Percentiles rank a stretch among this genome's conserved stretches.
phyloP scores from a whole-genome alignment of 64 coral and sea anemone species.

The Actinia equina region DNA sequence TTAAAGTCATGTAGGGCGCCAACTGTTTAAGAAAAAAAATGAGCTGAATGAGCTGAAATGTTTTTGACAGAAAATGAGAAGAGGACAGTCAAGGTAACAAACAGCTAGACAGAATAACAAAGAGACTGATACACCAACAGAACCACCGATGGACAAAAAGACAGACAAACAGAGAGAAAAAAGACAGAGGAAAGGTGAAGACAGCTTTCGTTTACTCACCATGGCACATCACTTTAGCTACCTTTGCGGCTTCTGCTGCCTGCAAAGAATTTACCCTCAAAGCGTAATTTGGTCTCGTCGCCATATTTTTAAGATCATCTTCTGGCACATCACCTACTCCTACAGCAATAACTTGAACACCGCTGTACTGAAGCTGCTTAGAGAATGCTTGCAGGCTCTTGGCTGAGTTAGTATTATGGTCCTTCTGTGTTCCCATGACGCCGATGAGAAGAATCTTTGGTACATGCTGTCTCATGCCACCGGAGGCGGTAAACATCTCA shows the following conservation, averaged over 20 bases:
- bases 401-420: conserved; percentile 80
- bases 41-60: too few species aligned
- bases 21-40: background rate
- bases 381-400: conserved; percentile 85
- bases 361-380: conserved; percentile 76
- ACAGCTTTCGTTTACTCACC: conserved; percentile 15
- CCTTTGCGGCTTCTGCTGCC: conserved; percentile 63
- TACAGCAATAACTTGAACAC: conserved; percentile 74
- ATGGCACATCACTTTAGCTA: conserved; percentile 85
- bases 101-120: background rate
- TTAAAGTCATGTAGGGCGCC: background rate
- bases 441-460: conserved; percentile 71
- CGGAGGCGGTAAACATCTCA: conserved; percentile 80
- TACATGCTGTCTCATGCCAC: conserved; percentile 65
- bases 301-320: conserved; percentile 67
- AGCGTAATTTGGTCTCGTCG: conserved; percentile 72
- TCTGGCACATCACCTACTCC: conserved; percentile 58
- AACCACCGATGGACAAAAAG: too few species aligned
- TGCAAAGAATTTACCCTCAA: conserved; percentile 70
- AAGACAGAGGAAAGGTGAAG: background rate
- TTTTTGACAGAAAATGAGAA: background rate
- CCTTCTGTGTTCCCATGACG: conserved; percentile 84
- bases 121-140: background rate
- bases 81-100: background rate
- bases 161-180: background rate